A percentile compares a stretch with the other conserved stretches of the same genome.
These are phyloP conservation scores for Brachypteracias leptosomus DNA, from an alignment of 2,113 vertebrate genomes.

Conservation along the genomic window DNA sequence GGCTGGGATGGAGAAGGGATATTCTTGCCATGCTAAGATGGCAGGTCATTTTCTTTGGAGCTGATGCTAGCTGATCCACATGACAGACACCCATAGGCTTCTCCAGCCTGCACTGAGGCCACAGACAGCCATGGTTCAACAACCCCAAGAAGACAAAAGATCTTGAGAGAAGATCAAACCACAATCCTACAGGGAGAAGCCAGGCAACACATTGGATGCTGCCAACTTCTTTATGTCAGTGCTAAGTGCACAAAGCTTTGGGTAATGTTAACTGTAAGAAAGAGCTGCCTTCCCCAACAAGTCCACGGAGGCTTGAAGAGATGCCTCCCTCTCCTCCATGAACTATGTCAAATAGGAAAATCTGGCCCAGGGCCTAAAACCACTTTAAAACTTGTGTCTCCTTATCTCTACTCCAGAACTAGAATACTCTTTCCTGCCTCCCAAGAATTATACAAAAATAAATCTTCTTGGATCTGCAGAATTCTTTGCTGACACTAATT, in stretches of 20 bases:
- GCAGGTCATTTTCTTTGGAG: neutral
- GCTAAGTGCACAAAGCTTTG: neutral
- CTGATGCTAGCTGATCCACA: neutral
- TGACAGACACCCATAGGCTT: neutral
- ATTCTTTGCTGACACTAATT: constrained; percentile 57
- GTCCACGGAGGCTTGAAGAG: neutral
- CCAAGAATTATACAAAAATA: constrained; percentile 52
- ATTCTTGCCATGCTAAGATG: neutral
- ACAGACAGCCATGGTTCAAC: neutral
- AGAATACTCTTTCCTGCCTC: constrained; percentile 21
- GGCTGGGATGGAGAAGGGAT: neutral
- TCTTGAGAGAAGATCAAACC: neutral
- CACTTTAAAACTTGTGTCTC: constrained; percentile 14
- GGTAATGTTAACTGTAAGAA: neutral
- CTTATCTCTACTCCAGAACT: constrained; percentile 28
- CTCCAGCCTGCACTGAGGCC: neutral
- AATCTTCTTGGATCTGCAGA: constrained; percentile 16
- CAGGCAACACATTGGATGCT: neutral
- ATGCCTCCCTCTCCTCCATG: neutral
- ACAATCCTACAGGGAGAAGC: neutral
- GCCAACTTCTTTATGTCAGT: neutral
- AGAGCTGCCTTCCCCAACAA: neutral
- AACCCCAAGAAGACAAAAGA: neutral
- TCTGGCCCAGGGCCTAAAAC: constrained; percentile 36
- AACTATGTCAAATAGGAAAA: neutral